These are phyloP conservation scores for Mellilla xanthometata DNA, from an alignment of 2,888 invertebrate genomes.

Conservation along the genomic window DNA sequence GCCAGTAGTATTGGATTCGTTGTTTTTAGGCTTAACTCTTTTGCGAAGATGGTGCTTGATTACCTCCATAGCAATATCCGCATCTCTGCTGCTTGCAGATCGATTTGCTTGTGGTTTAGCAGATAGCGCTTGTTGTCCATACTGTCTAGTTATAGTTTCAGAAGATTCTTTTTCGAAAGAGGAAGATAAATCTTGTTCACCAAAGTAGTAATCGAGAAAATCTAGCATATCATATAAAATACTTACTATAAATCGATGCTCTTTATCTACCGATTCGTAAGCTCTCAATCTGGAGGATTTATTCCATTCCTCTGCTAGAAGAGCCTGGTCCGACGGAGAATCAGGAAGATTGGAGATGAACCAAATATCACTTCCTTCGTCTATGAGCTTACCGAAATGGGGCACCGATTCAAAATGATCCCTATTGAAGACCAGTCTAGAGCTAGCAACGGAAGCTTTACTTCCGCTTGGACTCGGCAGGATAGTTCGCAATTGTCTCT, in stretches of 20 bases:
- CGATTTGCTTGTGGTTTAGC: conserved; percentile 12
- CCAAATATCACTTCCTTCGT: conserved; percentile 29
- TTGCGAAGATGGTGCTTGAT: too few relatives aligned
- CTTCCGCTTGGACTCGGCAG: conserved; percentile 41
- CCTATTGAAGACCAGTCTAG: conserved; percentile 10
- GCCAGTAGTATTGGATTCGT: too few relatives aligned
- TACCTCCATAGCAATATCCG: too few relatives aligned
- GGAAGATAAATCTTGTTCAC: neutral
- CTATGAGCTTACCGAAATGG: neutral
- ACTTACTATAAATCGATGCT: conserved; percentile 49
- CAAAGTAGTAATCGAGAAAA: conserved; percentile 23
- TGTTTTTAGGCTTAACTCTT: too few relatives aligned
- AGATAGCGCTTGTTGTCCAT: conserved; percentile 38
- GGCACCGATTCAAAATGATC: neutral
- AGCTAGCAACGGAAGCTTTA: neutral
- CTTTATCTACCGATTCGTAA: conserved; percentile 30
- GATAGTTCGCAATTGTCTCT: conserved; percentile 57
- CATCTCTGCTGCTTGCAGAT: too few relatives aligned
- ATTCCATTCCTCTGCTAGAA: conserved; percentile 45
- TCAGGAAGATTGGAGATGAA: conserved; percentile 28
- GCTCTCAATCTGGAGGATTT: conserved; percentile 38
- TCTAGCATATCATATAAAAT: conserved; percentile 50
- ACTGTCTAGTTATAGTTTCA: conserved; percentile 33
- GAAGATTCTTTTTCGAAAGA: neutral
- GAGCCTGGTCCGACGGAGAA: conserved; percentile 39